Evolutionary conservation across 2,888 invertebrate genomes (phyloP).

Genomic region (Tipula confusa): DNA sequence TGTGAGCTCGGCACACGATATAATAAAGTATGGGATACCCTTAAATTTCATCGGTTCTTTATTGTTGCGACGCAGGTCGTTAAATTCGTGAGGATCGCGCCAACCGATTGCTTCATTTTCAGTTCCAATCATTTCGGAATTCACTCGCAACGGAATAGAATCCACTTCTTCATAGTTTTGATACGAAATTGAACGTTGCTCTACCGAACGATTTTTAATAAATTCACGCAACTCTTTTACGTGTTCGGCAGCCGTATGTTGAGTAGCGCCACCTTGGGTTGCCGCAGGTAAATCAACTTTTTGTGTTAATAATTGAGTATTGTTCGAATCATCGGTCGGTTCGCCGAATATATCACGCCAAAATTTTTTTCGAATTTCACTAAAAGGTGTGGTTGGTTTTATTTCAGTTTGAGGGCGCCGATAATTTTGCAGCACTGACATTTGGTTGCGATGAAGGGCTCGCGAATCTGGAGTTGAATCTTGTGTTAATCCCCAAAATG

Average conservation of each 20-base stretch:
- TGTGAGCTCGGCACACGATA: constrained; percentile 42
- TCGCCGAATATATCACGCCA: constrained; percentile 36
- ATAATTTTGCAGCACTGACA: neutral
- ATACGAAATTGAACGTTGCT: constrained; percentile 35
- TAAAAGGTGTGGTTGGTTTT: constrained; percentile 31
- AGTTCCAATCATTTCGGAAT: constrained; percentile 34
- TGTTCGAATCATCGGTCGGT: constrained; percentile 31
- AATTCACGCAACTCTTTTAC: constrained; percentile 45
- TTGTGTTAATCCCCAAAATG: neutral
- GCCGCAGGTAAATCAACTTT: constrained; percentile 39
- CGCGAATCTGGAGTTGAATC: constrained; percentile 4
- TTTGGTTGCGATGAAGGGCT: neutral
- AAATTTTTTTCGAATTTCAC: constrained; percentile 35
- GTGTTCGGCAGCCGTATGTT: constrained; percentile 4
- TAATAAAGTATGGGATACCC: constrained; percentile 46
- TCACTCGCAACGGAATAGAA: constrained; percentile 29
- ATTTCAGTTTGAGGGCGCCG: neutral
- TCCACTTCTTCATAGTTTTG: constrained; percentile 34
- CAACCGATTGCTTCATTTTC: constrained; percentile 66
- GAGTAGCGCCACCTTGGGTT: constrained; percentile 30
- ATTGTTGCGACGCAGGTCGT: constrained; percentile 38
- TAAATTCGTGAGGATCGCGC: constrained; percentile 57
- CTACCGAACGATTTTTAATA: constrained; percentile 42
- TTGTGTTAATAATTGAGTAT: constrained; percentile 27
- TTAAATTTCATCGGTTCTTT: constrained; percentile 40